Evolutionary conservation across 2,797 vertebrate genomes (phyloP).

Genomic region (Scolopax rusticola): DNA sequence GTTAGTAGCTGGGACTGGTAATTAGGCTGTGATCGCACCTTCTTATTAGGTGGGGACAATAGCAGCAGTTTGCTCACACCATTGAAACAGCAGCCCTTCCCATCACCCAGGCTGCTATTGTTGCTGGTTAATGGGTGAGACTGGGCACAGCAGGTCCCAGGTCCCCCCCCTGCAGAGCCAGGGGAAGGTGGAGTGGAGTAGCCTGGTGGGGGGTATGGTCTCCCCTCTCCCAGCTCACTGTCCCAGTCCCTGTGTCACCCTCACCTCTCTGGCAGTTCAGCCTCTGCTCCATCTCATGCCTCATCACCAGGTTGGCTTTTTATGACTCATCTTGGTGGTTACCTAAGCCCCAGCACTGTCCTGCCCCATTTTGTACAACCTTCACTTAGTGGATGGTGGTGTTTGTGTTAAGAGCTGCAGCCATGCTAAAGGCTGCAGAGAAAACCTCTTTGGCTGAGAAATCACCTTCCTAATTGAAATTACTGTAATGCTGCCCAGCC

Average conservation of each 20-base stretch:
- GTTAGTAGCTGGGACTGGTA: neutral
- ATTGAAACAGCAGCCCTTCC: neutral
- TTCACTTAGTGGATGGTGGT: neutral
- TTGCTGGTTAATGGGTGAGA: conserved; percentile 35
- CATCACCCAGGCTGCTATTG: neutral
- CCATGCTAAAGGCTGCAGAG: neutral
- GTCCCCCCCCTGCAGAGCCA: neutral
- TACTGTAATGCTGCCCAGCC: neutral
- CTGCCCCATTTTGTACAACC: fast-evolving
- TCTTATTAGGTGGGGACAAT: conserved; percentile 9
- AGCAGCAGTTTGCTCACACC: conserved; percentile 1
- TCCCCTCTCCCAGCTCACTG: neutral
- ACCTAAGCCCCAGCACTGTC: neutral
- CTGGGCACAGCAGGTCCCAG: neutral
- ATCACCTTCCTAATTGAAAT: neutral
- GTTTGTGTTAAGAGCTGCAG: neutral
- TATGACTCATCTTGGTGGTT: neutral
- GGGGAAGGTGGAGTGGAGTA: neutral
- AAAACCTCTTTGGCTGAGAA: neutral
- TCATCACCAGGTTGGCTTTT: neutral
- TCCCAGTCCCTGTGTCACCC: neutral
- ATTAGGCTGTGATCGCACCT: neutral
- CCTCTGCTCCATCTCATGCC: fast-evolving
- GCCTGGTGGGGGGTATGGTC: fast-evolving
- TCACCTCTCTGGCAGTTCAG: neutral